Evolutionary conservation across 2,888 invertebrate genomes (phyloP), one percentile per base, ranked within the genome.

Genomic region (Tolmerus cingulatus): DNA sequence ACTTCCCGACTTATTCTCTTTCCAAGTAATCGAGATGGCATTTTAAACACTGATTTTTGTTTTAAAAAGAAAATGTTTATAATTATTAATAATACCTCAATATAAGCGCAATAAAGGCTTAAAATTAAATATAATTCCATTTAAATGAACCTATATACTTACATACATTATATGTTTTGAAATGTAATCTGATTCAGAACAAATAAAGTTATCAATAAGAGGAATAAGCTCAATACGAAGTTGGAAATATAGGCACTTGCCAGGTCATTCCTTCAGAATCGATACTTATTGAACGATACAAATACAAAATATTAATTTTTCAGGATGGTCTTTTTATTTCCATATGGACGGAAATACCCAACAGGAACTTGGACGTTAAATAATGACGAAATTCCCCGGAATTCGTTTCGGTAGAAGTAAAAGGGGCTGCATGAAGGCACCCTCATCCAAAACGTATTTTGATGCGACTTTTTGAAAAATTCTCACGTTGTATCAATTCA

Each of bases 401-500:
- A 46, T 46, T 46, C 14, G 4, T 46, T 46, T 16, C 43, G 3
- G 9, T 14, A 46, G 16, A 14, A 46, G 16, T 12, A 46, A 46
- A 46, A 51, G n/a, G 7, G 51, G 51, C n/a, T 16, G 51, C n/a
- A 51, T 16, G 16, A 8, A 51, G n/a, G 16, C 51, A 51, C 1
- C 19, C n/a, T 16, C n/a, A 19, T 51, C n/a, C 7, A 16, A 51
- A 16, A n/a, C 19, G 27, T 66, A 16, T 66, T 66, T 30, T 19
- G 46, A 84, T 84, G 66, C 19, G 55, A 57, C 66, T 40, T 84
- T 84, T 66, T 66, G 30, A 84, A 84, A 84, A 84, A 84, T 84
- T 66, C 66, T 84, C 82, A 84, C 82, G 82, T 84, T 84, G 23
- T 40, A 57, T 27, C 82, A 84, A 84, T 84, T 66, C 66, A 34